Conservation (phyloP, 2,888 invertebrate species). For the Eubasilissa splendida region DNA sequence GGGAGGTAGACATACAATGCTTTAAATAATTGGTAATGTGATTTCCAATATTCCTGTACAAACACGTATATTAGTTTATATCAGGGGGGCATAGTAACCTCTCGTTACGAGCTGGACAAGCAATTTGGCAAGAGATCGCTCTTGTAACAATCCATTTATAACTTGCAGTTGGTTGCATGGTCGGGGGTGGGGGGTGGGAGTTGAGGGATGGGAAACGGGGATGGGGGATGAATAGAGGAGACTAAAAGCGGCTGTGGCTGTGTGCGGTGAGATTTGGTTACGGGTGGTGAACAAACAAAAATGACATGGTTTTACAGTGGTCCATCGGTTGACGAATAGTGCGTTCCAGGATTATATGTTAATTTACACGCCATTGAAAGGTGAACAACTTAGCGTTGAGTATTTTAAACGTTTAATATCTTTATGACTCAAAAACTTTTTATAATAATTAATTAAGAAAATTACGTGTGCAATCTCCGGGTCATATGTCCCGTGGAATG, state of each 20-base stretch:
- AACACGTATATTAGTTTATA: conserved; percentile 32
- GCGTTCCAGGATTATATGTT: no score
- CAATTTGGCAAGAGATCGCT: conserved; percentile 56
- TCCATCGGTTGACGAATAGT: neutral
- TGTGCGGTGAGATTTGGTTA: conserved; percentile 15
- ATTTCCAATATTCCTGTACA: conserved; percentile 8
- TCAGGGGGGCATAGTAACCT: conserved; percentile 41
- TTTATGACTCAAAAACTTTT: no score
- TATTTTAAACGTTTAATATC: no score
- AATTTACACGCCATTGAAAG: no score
- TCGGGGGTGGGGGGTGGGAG: conserved; percentile 11
- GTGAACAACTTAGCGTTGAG: no score
- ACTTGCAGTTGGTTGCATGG: conserved; percentile 45
- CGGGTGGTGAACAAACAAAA: conserved; percentile 15
- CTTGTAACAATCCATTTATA: conserved; percentile 57
- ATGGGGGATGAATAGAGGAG: neutral
- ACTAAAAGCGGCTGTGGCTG: conserved; percentile 14
- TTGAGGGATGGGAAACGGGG: neutral
- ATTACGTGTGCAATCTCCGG: no score
- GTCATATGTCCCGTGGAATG: no score
- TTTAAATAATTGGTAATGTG: neutral
- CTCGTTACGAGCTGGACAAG: conserved; percentile 51
- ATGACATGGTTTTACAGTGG: neutral
- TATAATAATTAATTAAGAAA: no score
- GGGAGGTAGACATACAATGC: no score